phyloP scores from a whole-genome alignment of 2,888 invertebrate species.

The Lithophane semibrunnea region DNA sequence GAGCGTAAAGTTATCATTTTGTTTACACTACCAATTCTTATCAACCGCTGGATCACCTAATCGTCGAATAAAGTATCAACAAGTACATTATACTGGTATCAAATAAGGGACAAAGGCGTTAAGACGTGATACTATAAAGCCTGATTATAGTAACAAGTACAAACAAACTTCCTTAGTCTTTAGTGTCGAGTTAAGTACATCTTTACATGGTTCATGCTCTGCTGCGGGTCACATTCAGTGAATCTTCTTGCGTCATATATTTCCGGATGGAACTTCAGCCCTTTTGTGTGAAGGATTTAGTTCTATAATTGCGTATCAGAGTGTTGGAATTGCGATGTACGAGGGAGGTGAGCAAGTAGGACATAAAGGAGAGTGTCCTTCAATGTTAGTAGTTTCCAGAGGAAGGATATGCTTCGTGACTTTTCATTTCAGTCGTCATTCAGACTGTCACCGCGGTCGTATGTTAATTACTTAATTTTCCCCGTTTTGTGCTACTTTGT shows the following conservation, averaged over 20 bases:
- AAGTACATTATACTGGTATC: slow-evolving; percentile 23
- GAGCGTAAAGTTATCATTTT: slow-evolving; percentile 44
- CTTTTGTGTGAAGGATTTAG: slow-evolving; percentile 64
- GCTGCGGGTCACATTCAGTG: slow-evolving; percentile 81
- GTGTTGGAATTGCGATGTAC: slow-evolving; percentile 49
- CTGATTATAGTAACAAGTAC: slow-evolving; percentile 50
- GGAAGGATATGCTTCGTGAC: slow-evolving; percentile 81
- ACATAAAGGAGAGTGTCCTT: slow-evolving; percentile 88
- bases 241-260: slow-evolving; percentile 76
- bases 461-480: slow-evolving; percentile 71
- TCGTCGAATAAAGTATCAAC: slow-evolving; percentile 40
- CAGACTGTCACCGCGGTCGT: slow-evolving; percentile 72
- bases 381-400: slow-evolving; percentile 77
- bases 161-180: slow-evolving; percentile 66
- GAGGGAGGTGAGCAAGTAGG: slow-evolving; percentile 85
- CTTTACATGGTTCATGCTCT: slow-evolving; percentile 88
- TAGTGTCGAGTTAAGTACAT: slow-evolving; percentile 70
- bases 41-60: slow-evolving; percentile 49
- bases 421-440: slow-evolving; percentile 84
- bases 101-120: slow-evolving; percentile 50
- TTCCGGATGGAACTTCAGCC: slow-evolving; percentile 67
- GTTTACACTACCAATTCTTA: slow-evolving; percentile 56
- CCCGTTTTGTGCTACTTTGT: slow-evolving; percentile 60
- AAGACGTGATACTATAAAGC: slow-evolving; percentile 40
- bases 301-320: slow-evolving; percentile 57